These are phyloP conservation scores for Hydrolagus affinis DNA, from an alignment of 2,113 vertebrate species.

Conservation along the genomic window DNA sequence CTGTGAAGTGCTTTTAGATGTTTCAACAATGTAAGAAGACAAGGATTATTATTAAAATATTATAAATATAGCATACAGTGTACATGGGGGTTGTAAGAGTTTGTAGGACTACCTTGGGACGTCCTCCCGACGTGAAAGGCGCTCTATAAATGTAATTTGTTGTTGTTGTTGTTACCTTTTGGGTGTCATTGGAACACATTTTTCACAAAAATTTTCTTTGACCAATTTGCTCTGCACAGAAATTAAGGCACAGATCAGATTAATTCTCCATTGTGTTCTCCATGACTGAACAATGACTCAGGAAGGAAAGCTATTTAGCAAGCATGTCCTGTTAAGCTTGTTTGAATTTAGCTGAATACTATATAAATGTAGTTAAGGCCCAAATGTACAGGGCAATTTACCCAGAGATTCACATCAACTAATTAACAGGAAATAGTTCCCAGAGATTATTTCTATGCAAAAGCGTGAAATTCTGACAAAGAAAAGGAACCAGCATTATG, in stretches of 20 bases:
- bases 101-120: too few relatives aligned
- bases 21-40: too few relatives aligned
- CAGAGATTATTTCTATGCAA: not conserved
- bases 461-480: constrained; percentile 25
- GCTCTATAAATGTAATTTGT: too few relatives aligned
- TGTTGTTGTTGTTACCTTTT: too few relatives aligned
- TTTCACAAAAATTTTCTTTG: not conserved
- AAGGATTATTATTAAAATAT: too few relatives aligned
- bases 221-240: not conserved
- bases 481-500: not conserved
- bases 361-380: not conserved
- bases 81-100: too few relatives aligned
- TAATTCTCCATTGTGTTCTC: not conserved
- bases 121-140: too few relatives aligned
- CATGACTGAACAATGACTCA: constrained; percentile 23
- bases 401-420: constrained; percentile 23
- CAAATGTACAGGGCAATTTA: constrained; percentile 19
- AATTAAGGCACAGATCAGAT: not conserved
- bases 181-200: not conserved
- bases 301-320: constrained; percentile 28
- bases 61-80: too few relatives aligned
- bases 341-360: constrained; percentile 11
- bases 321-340: constrained; percentile 3
- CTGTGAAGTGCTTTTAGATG: too few relatives aligned
- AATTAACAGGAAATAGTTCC: not conserved